phyloP scores from a whole-genome alignment of 2,113 vertebrate genomes.

The Alligator sinensis region DNA sequence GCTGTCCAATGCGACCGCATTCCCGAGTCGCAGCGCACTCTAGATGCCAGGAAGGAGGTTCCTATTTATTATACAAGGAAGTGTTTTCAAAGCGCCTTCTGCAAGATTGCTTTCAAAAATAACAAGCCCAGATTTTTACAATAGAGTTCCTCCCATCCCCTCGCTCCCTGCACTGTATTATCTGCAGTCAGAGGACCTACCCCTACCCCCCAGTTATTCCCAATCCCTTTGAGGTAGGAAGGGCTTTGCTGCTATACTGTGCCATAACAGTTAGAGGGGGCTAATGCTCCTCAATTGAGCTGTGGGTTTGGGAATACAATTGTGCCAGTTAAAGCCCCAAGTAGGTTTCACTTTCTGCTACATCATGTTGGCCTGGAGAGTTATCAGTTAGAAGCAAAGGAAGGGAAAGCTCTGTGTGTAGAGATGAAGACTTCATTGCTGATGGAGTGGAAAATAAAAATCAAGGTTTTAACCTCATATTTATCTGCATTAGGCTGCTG shows the following conservation, averaged over 20 bases:
- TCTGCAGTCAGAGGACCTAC: not conserved
- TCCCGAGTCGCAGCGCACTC: not conserved
- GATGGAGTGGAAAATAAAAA: not conserved
- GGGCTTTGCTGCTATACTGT: not conserved
- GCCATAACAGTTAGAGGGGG: rapidly evolving
- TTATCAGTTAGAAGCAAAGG: too few relatives aligned
- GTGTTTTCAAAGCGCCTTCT: not conserved
- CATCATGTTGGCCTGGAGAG: not conserved
- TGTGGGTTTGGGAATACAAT: rapidly evolving
- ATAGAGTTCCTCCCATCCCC: rapidly evolving
- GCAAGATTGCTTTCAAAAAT: not conserved
- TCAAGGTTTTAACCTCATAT: not conserved
- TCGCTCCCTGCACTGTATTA: rapidly evolving
- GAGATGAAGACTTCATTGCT: not conserved
- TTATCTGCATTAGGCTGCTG: not conserved
- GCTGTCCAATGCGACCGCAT: not conserved
- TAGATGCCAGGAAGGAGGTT: not conserved
- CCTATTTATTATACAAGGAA: not conserved
- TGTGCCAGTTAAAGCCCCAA: not conserved
- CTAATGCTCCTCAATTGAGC: not conserved
- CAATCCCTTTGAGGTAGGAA: not conserved
- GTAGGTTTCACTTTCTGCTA: not conserved
- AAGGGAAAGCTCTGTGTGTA: not conserved
- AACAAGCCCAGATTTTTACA: not conserved
- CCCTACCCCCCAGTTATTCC: rapidly evolving